Conservation (phyloP, 2,888 invertebrate genomes). For the Drosophila neotestacea region DNA sequence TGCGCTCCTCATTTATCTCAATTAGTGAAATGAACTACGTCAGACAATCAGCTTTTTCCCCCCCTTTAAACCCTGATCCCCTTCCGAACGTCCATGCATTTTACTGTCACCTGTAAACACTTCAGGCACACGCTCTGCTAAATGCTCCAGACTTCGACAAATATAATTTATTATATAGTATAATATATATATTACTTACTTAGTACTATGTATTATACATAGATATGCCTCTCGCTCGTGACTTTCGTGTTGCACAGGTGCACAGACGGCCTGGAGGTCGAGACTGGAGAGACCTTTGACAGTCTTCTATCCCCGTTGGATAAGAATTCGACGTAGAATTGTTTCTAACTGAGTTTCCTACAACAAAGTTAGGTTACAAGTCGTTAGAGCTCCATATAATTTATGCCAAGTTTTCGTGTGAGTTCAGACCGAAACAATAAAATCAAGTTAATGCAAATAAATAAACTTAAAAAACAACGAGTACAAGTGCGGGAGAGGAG, state of each 20-base stretch:
- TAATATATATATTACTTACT: background rate
- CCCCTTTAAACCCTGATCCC: background rate
- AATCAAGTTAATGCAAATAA: slow-evolving; percentile 56
- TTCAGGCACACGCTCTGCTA: slow-evolving; percentile 36
- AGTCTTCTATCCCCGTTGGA: slow-evolving; percentile 9
- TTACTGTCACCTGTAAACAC: slow-evolving; percentile 35
- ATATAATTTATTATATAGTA: slow-evolving; percentile 16
- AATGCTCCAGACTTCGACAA: slow-evolving; percentile 43
- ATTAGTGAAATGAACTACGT: slow-evolving; percentile 28
- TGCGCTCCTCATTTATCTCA: slow-evolving; percentile 51
- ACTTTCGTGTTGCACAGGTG: slow-evolving; percentile 62
- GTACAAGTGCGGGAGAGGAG: slow-evolving; percentile 9
- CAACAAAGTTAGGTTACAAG: slow-evolving; percentile 5
- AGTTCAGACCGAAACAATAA: slow-evolving; percentile 61
- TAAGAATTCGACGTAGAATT: slow-evolving; percentile 20
- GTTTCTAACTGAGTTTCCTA: slow-evolving; percentile 30
- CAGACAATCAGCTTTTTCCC: background rate
- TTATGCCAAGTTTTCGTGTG: slow-evolving; percentile 66
- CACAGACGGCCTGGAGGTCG: slow-evolving; percentile 36
- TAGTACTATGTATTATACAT: slow-evolving; percentile 6
- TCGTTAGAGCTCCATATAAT: slow-evolving; percentile 42
- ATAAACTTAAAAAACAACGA: slow-evolving; percentile 33
- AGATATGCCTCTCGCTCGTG: slow-evolving; percentile 54
- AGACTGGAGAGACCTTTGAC: slow-evolving; percentile 30
- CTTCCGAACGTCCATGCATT: slow-evolving; percentile 13